Evolutionary conservation across 2,888 invertebrate genomes (phyloP).

Genomic region (Muschampia plurimacula): DNA sequence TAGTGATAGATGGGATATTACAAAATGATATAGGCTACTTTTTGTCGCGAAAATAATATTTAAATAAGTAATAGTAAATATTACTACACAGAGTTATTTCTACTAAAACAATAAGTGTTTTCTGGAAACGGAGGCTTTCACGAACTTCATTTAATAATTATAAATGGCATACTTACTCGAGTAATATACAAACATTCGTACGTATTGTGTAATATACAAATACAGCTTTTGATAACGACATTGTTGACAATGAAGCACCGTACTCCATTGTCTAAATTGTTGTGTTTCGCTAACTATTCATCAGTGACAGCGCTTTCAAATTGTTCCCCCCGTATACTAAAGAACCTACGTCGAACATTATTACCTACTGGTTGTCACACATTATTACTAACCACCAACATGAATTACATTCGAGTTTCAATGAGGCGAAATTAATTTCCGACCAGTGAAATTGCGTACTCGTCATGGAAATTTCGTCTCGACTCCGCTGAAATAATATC

Average conservation of each 20-base stretch:
- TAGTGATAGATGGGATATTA: no score
- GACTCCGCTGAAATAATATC: slow-evolving; percentile 47
- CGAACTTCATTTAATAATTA: not conserved
- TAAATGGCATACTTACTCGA: not conserved
- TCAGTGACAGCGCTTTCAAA: slow-evolving; percentile 6
- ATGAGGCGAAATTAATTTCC: slow-evolving; percentile 43
- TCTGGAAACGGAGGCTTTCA: not conserved
- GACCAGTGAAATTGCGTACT: slow-evolving; percentile 30
- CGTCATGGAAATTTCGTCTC: slow-evolving; percentile 36
- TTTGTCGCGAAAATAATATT: no score
- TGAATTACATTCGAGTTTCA: slow-evolving; percentile 15
- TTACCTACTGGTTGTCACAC: slow-evolving; percentile 14
- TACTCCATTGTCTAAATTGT: slow-evolving; percentile 23
- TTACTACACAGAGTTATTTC: not conserved
- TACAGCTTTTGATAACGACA: slow-evolving; percentile 1
- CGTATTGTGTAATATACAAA: not conserved
- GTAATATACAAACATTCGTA: not conserved
- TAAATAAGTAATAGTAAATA: no score
- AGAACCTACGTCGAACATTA: slow-evolving; percentile 1
- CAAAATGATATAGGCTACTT: no score
- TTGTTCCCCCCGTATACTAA: not conserved
- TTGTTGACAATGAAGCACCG: slow-evolving; percentile 8
- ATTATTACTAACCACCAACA: slow-evolving; percentile 17
- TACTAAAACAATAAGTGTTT: not conserved
- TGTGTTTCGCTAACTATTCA: slow-evolving; percentile 24